phyloP scores from a whole-genome alignment of 2,888 invertebrate species.

The Hirtodrosophila cameraria region DNA sequence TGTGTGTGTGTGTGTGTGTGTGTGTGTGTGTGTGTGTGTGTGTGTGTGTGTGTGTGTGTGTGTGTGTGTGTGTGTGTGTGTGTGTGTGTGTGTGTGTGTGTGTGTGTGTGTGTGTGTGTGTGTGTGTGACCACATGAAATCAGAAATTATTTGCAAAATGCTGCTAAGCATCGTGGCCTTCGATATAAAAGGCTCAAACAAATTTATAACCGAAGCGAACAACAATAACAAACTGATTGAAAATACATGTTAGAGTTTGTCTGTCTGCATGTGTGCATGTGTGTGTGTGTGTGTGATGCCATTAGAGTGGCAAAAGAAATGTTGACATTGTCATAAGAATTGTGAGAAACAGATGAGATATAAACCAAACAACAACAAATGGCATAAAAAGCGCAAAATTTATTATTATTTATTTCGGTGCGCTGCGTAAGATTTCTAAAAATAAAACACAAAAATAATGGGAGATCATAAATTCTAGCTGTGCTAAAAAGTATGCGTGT shows the following conservation, averaged over 20 bases:
- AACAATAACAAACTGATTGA: conserved; percentile 59
- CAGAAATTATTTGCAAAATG: conserved; percentile 51
- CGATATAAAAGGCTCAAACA: conserved; percentile 32
- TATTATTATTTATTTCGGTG: conserved; percentile 66
- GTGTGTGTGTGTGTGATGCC: conserved; percentile 19
- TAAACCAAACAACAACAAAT: conserved; percentile 32
- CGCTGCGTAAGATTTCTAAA: conserved; percentile 53
- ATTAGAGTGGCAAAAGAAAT: conserved; percentile 51
- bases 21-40: neutral
- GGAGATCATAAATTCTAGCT: conserved; percentile 60
- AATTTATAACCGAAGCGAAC: conserved; percentile 44
- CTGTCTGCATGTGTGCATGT: conserved; percentile 12
- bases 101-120: neutral
- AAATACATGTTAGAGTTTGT: conserved; percentile 48
- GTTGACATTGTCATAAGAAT: conserved; percentile 63
- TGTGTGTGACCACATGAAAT: conserved; percentile 28
- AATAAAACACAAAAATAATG: conserved; percentile 45
- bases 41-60: neutral
- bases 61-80: conserved; percentile 2
- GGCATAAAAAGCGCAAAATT: conserved; percentile 50
- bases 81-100: neutral
- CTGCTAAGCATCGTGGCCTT: conserved; percentile 40
- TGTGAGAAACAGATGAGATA: conserved; percentile 47
- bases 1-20: neutral
- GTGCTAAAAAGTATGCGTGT: conserved; percentile 18